Evolutionary conservation across 2,888 invertebrate species (phyloP).

Genomic region (Leptura quadrifasciata): DNA sequence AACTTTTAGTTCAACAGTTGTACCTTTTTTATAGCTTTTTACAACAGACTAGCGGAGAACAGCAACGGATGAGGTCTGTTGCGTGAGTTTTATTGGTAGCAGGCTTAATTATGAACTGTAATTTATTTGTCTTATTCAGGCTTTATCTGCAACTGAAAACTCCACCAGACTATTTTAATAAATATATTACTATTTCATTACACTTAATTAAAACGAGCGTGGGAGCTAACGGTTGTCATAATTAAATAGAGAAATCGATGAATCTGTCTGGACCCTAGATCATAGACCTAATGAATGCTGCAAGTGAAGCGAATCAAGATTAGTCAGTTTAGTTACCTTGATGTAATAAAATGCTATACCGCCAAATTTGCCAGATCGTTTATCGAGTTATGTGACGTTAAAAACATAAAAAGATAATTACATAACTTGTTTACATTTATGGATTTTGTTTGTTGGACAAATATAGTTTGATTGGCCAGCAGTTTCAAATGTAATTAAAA

Average conservation of each 20-base stretch:
- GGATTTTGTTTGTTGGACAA: not conserved
- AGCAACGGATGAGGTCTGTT: not conserved
- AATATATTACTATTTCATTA: not conserved
- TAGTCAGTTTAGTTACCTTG: not conserved
- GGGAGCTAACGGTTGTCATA: not conserved
- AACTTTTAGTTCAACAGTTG: not conserved
- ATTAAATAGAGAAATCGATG: not conserved
- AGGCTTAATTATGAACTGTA: not conserved
- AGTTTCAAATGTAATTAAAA: not conserved
- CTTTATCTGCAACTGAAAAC: not conserved
- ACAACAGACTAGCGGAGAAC: not conserved
- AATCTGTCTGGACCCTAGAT: not conserved
- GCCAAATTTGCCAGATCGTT: not conserved
- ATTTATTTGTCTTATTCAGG: not conserved
- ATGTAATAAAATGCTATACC: not conserved
- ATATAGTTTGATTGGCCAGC: not conserved
- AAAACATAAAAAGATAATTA: not conserved
- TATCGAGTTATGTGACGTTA: not conserved
- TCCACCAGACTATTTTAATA: not conserved
- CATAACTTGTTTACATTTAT: not conserved
- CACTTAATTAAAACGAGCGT: not conserved
- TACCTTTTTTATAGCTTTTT: not conserved
- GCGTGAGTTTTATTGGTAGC: not conserved
- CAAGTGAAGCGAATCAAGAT: not conserved
- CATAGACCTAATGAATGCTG: not conserved